Evolutionary conservation across 2,113 vertebrate genomes (phyloP).

Genomic region (Chascanopsetta lugubris): DNA sequence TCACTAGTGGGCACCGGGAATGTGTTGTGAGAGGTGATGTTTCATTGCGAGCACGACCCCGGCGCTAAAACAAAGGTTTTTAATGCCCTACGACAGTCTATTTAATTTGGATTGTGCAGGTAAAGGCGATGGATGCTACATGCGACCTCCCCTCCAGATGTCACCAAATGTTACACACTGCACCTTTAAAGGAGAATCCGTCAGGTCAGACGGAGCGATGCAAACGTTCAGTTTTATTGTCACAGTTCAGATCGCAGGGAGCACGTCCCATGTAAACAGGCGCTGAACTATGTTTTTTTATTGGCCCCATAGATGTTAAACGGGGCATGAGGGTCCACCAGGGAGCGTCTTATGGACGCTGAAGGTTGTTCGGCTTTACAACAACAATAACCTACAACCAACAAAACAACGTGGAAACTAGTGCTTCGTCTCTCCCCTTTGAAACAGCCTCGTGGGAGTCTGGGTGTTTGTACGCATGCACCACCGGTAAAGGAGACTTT

Average conservation of each 20-base stretch:
- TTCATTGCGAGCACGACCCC: slow-evolving; percentile 28
- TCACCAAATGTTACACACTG: too few relatives aligned
- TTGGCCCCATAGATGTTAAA: slow-evolving; percentile 36
- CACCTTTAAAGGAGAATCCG: slow-evolving; percentile 6
- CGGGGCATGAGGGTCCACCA: slow-evolving; percentile 30
- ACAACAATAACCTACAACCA: slow-evolving; percentile 58
- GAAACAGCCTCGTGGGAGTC: slow-evolving; percentile 66
- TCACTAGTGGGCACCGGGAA: slow-evolving; percentile 68
- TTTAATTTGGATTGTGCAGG: slow-evolving; percentile 11
- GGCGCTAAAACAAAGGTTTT: slow-evolving; percentile 31
- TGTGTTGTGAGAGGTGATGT: slow-evolving; percentile 61
- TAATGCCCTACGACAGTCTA: slow-evolving; percentile 18
- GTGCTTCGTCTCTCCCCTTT: slow-evolving; percentile 41
- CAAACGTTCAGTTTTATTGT: slow-evolving; percentile 29
- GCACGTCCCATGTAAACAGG: slow-evolving; percentile 18
- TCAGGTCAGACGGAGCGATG: neutral
- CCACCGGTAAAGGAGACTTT: slow-evolving; percentile 56
- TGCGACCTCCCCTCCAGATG: too few relatives aligned
- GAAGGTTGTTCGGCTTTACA: slow-evolving; percentile 74
- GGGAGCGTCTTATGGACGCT: slow-evolving; percentile 54
- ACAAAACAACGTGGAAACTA: slow-evolving; percentile 72
- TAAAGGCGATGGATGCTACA: too few relatives aligned
- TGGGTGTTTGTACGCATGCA: slow-evolving; percentile 52
- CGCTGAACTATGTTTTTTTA: slow-evolving; percentile 40
- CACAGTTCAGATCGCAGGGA: slow-evolving; percentile 12